These are phyloP conservation scores for Vidua chalybeata DNA, from an alignment of 2,113 vertebrate species.

Conservation along the genomic window DNA sequence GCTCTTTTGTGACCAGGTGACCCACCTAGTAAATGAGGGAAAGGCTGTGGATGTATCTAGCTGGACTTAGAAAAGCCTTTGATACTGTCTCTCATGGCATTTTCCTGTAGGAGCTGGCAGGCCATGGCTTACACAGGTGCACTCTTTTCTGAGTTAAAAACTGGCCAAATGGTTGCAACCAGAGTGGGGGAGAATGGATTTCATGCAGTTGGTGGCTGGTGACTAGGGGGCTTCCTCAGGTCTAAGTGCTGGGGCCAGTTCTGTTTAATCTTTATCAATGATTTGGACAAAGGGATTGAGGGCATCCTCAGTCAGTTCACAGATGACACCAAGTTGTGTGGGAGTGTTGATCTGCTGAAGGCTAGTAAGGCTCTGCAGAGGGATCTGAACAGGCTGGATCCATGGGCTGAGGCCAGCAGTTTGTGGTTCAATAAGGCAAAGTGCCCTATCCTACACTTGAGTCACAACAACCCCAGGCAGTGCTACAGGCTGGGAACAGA, in stretches of 20 bases:
- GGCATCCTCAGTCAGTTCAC: not conserved
- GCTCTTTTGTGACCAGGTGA: not conserved
- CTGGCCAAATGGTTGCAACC: not conserved
- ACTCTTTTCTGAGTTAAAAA: not conserved
- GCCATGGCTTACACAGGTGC: not conserved
- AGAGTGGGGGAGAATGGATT: not conserved
- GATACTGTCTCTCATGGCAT: not conserved
- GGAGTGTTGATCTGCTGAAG: not conserved
- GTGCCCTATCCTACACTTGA: not conserved
- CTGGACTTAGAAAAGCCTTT: not conserved
- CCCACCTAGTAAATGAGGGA: not conserved
- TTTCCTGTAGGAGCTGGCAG: not conserved
- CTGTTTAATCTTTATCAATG: not conserved
- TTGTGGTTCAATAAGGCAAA: fast-evolving
- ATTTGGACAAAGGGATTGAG: not conserved
- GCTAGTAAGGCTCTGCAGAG: not conserved
- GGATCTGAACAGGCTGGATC: not conserved
- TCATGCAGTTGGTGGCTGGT: not conserved
- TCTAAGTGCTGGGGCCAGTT: not conserved
- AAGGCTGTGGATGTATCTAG: not conserved
- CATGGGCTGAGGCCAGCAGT: not conserved
- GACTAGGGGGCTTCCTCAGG: not conserved
- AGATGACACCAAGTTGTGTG: not conserved
- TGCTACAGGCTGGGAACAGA: not conserved
- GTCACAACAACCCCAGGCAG: not conserved